Percentiles rank a stretch among this genome's conserved stretches.
These are phyloP conservation scores for Henicopernis longicauda DNA, from an alignment of 2,113 vertebrate genomes.

Conservation along the genomic window DNA sequence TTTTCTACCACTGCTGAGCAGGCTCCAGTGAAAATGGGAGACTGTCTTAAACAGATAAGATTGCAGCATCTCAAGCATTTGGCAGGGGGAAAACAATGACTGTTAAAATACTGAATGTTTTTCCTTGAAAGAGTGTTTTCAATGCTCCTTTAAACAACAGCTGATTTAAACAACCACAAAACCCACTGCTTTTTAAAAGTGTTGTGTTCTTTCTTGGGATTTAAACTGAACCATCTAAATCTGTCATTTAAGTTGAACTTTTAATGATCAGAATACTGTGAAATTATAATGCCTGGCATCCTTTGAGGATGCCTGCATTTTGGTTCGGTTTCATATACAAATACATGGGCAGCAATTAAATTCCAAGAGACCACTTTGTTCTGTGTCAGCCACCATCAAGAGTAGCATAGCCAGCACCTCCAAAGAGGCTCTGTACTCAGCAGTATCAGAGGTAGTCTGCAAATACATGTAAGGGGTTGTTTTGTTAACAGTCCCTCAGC, in stretches of 20 bases:
- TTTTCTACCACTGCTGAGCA: neutral
- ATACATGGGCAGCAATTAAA: neutral
- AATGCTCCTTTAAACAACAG: neutral
- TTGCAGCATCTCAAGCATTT: neutral
- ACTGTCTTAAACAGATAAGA: neutral
- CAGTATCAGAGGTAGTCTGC: neutral
- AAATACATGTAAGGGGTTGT: neutral
- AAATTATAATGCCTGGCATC: neutral
- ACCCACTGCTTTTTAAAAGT: neutral
- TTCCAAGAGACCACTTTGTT: neutral
- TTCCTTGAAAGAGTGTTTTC: neutral
- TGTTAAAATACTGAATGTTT: neutral
- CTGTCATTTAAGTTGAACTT: neutral
- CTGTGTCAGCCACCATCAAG: neutral
- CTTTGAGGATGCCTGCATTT: neutral
- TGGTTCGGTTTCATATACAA: neutral
- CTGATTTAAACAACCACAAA: neutral
- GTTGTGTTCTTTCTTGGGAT: neutral
- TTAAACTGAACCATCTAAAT: neutral
- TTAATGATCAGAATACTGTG: neutral
- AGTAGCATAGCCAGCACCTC: neutral
- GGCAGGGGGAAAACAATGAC: neutral
- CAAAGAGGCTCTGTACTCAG: neutral
- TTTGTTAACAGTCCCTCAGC: neutral
- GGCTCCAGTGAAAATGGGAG: neutral